Evolutionary conservation across 2,888 invertebrate genomes (phyloP), one percentile per base, ranked within the genome.

Genomic region (Podabrus alpinus): DNA sequence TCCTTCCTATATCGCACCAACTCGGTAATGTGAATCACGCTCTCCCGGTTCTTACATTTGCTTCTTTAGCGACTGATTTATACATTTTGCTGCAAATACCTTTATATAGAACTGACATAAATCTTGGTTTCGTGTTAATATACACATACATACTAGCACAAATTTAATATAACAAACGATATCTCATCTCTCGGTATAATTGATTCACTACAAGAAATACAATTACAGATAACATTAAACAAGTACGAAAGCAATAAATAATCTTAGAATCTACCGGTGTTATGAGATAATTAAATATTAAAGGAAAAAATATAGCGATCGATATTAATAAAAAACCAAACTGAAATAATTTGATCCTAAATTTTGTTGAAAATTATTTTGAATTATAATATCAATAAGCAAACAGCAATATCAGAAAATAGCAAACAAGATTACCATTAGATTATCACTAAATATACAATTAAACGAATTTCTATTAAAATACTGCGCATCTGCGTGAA

Each of bases 21-120:
- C 84, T 84, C 84, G 85, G 85, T 85, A 85, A 85, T 85, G 86
- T 85, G 84, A 85, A 86, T 86, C 86, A 85, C 85, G 85, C 85
- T 85, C 85, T 86, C 83, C 84, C 86, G 86, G 86, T 86, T 85
- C 86, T 85, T 85, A 84, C 83, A 83, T 82, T 81, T 83, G 82
- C 84, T 85, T 82, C 84, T 84, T 84, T 82, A 82, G 81, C 82
- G 80, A 80, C 83, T 83, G 84, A 85, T 85, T 85, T 86, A 85
- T 86, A 84, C 82, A 84, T 85, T 84, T 82, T 82, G 80, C 82
- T 81, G 84, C 85, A 85, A 85, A 85, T 85, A 85, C 82, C 82
- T 64, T 83, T 83, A 81, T 79, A 82, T 81, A 81, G 80, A 64
- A 69, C 29, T 71, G 72, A 69, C 78, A 75, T 75, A 75, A 75